Conservation (phyloP, 2,113 vertebrate genomes). For the Eupsittula cactorum region DNA sequence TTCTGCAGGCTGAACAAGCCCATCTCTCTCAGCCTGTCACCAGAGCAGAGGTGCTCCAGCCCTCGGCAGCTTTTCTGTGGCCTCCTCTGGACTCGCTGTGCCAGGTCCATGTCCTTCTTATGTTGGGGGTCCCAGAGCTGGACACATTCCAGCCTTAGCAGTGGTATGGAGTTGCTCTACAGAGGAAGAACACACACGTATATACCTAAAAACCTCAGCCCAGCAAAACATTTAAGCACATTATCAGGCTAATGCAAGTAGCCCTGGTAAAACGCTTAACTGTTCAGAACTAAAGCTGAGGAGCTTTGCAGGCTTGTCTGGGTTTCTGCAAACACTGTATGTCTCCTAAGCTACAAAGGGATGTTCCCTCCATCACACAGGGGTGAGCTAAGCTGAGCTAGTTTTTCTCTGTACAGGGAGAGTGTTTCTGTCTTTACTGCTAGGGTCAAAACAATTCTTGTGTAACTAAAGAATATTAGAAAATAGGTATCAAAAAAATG, state of each 20-base stretch:
- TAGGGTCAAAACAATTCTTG: neutral
- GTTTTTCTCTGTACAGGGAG: neutral
- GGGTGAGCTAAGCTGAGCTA: neutral
- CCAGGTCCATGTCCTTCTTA: neutral
- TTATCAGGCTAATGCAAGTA: neutral
- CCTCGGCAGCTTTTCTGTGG: neutral
- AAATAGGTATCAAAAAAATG: neutral
- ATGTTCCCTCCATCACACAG: neutral
- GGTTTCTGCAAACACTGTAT: neutral
- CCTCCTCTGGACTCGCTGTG: neutral
- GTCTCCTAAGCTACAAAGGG: neutral
- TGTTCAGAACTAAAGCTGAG: neutral
- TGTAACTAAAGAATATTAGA: neutral
- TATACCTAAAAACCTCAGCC: neutral
- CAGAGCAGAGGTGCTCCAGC: neutral
- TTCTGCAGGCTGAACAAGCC: neutral
- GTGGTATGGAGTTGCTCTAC: neutral
- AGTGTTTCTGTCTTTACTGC: neutral
- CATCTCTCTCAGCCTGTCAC: neutral
- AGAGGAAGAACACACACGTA: neutral
- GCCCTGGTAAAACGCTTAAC: fast-evolving
- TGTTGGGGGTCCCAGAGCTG: neutral
- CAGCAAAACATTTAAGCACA: neutral
- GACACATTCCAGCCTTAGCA: neutral
- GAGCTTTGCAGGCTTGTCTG: neutral